Conservation (phyloP, 2,797 vertebrate species). For the Aquila chrysaetos region DNA sequence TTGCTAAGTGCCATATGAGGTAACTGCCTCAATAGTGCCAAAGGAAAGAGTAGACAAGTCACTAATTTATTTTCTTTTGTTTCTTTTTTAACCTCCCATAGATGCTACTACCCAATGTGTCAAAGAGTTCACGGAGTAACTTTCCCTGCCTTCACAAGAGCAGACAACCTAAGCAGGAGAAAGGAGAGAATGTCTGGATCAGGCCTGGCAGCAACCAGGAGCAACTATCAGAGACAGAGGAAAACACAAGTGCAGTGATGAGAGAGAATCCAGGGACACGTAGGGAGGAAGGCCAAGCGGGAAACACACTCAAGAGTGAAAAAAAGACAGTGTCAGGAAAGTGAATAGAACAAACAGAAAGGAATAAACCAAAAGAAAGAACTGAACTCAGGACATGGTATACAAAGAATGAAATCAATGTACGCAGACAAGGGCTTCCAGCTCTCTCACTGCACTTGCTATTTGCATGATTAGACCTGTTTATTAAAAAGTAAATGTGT, state of each 20-base stretch:
- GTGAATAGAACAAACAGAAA: background rate
- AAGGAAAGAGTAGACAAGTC: background rate
- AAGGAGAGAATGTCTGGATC: background rate
- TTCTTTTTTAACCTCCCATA: conserved; percentile 8
- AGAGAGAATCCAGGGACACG: background rate
- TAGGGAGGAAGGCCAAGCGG: background rate
- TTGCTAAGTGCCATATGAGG: background rate
- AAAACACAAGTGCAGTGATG: background rate
- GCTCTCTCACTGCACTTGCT: background rate
- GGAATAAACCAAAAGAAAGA: background rate
- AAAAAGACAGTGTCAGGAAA: background rate
- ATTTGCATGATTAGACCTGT: background rate
- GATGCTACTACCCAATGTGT: background rate
- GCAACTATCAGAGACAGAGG: background rate
- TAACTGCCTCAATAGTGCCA: background rate
- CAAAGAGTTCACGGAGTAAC: background rate
- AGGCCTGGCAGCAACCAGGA: background rate
- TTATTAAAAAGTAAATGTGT: background rate
- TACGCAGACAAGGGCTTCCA: background rate
- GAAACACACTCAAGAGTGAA: background rate
- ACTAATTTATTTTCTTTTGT: conserved; percentile 26
- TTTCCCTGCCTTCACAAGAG: background rate
- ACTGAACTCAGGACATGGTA: background rate
- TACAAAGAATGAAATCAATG: background rate
- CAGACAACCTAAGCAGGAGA: background rate